These are phyloP conservation scores for Cetonia aurata DNA, from an alignment of 2,888 invertebrate genomes.

Conservation along the genomic window DNA sequence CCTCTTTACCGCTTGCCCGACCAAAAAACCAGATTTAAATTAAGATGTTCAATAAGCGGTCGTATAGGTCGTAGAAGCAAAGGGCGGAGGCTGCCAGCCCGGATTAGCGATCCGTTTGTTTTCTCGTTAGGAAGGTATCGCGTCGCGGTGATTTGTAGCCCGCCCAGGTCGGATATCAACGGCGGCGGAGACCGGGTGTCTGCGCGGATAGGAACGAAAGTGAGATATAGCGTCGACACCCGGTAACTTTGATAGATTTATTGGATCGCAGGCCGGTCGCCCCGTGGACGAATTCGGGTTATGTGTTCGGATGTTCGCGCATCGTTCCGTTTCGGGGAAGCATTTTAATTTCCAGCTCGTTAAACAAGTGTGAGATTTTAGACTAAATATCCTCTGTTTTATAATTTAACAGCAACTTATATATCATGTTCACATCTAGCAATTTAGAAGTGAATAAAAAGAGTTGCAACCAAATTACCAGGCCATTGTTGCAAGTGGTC, in stretches of 20 bases:
- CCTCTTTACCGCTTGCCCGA: slow-evolving; percentile 11
- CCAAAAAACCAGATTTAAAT: slow-evolving; percentile 34
- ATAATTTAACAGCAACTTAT: too few species aligned
- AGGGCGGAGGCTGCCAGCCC: slow-evolving; percentile 9
- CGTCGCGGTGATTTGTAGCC: slow-evolving; percentile 52
- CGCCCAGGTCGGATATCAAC: slow-evolving; percentile 18
- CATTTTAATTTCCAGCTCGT: too few species aligned
- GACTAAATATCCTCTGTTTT: too few species aligned
- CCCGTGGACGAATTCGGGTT: neutral
- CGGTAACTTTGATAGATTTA: slow-evolving; percentile 54
- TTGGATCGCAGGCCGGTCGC: slow-evolving; percentile 48
- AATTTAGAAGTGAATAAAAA: too few species aligned
- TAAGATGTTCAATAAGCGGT: slow-evolving; percentile 42
- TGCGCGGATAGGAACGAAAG: slow-evolving; percentile 40
- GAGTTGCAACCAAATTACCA: too few species aligned
- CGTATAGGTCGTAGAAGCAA: slow-evolving; percentile 20
- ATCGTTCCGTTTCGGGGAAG: too few species aligned
- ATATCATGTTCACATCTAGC: too few species aligned
- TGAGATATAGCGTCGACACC: slow-evolving; percentile 54
- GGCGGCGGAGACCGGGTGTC: slow-evolving; percentile 11
- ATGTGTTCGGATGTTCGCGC: too few species aligned
- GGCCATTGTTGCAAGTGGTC: too few species aligned
- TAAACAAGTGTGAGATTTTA: too few species aligned
- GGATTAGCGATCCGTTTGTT: slow-evolving; percentile 51
- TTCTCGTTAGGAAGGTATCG: slow-evolving; percentile 51